Base-by-base conservation (phyloP, 2,888 invertebrate species). In the Lasioglossum oenotherae region DNA sequence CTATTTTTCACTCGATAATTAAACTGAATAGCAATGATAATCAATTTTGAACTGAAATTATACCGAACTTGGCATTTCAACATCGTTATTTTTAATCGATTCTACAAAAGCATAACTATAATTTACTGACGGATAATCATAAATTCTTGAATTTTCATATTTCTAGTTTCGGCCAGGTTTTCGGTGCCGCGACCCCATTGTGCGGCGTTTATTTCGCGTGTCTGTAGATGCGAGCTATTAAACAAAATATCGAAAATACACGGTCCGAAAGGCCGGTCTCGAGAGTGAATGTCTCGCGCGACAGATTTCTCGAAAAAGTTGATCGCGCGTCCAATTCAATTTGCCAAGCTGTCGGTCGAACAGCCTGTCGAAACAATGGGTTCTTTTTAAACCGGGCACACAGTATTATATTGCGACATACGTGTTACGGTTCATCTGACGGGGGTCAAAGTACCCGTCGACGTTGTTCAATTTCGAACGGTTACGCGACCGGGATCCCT, bases 391-490 rank as follows among this genome's bases (percentile, higher is more conserved):
- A 5, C 31, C 27, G 19, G 69, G n/a, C 53, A 0, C 19, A 41
- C 57, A 73, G 31, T 71, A 75, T 82, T 41, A 64, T 64, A 44
- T 35, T 10, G 31, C 44, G 6, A 41, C 38, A 76, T 64, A 44
- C 60, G 78, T 74, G n/a, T 27, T 44, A 72, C 60, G 67, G 31
- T 44, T 5, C 3, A 46, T 27, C 38, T 16, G 8, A 41, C 69
- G n/a, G 16, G 82, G 85, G 71, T 86, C 81, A 80, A 80, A 86
- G 85, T 44, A 74, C 81, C 74, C 74, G 38, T 76, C 67, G 64
- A 75, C 75, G 79, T 81, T 75, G 78, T 23, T 74, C 53, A 67
- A 86, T 82, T 82, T 80, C 73, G 74, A 35, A 31, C 38, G 38
- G 69, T 73, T 49, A 31, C 31, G 44, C 31, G 72, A 80, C 49